Conservation (phyloP, 2,888 invertebrate genomes). For the Mantis religiosa region DNA sequence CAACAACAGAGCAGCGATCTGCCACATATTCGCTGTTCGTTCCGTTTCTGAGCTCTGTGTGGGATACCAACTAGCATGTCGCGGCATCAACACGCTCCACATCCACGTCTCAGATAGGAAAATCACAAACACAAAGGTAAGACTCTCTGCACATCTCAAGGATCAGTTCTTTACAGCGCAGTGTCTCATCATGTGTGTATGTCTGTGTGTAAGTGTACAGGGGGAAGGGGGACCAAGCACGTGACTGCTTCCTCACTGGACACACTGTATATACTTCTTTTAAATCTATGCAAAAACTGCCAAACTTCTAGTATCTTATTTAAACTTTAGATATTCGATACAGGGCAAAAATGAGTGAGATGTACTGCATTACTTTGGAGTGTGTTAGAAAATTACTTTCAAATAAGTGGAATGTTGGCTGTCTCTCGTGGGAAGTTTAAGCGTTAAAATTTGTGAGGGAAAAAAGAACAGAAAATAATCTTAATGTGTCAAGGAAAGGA, state of each 20-base stretch:
- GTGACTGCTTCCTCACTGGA: background rate
- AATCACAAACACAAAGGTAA: background rate
- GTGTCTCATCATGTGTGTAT: background rate
- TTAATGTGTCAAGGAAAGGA: too few species aligned
- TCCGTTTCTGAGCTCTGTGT: too few species aligned
- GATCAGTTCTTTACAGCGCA: background rate
- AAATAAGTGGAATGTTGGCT: too few species aligned
- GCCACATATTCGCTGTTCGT: background rate
- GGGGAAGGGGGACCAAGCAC: background rate
- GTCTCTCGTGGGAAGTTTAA: too few species aligned
- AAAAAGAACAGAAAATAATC: too few species aligned
- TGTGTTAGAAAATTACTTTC: background rate
- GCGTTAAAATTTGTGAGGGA: too few species aligned
- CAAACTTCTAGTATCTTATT: background rate
- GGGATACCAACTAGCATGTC: too few species aligned
- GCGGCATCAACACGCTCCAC: too few species aligned
- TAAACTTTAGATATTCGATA: background rate
- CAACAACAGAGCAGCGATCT: background rate
- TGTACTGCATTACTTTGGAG: background rate
- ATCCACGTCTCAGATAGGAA: background rate
- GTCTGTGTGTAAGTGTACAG: background rate
- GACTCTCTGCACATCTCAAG: background rate
- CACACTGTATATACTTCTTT: background rate
- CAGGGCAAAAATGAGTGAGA: background rate
- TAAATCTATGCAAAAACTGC: background rate